Conservation (phyloP, 2,888 invertebrate genomes). For the Esperia sulphurella region DNA sequence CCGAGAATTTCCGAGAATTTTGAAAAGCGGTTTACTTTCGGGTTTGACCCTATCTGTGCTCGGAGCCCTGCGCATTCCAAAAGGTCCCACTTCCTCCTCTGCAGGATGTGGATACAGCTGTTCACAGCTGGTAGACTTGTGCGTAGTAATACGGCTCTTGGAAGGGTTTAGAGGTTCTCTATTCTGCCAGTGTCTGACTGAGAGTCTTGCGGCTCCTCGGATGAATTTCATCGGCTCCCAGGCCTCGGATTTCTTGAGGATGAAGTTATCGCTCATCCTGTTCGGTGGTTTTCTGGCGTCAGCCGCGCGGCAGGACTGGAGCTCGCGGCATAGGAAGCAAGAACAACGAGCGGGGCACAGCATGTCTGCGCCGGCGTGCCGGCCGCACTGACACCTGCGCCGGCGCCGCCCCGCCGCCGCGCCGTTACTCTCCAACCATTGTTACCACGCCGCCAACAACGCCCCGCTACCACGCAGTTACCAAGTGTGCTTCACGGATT, state of each 20-base stretch:
- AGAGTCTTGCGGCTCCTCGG: constrained; percentile 70
- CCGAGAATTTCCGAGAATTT: constrained; percentile 63
- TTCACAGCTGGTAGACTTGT: constrained; percentile 73
- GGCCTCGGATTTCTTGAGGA: constrained; percentile 75
- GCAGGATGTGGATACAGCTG: constrained; percentile 64
- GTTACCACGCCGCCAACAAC: constrained; percentile 47
- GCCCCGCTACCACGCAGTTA: constrained; percentile 38
- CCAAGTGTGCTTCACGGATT: constrained; percentile 52
- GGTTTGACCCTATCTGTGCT: constrained; percentile 70
- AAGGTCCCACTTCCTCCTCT: constrained; percentile 56
- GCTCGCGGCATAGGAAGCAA: constrained; percentile 87
- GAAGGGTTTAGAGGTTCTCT: constrained; percentile 63
- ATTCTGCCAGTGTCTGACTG: constrained; percentile 76
- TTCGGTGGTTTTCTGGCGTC: constrained; percentile 64
- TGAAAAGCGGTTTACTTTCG: constrained; percentile 67
- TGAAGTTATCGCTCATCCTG: constrained; percentile 75
- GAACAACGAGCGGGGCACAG: constrained; percentile 85
- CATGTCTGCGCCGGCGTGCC: constrained; percentile 75
- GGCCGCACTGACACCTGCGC: constrained; percentile 53
- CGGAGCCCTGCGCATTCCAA: constrained; percentile 67
- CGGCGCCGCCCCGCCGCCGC: constrained; percentile 38
- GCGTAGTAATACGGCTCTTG: constrained; percentile 56
- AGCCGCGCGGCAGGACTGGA: constrained; percentile 81
- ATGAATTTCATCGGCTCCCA: constrained; percentile 73
- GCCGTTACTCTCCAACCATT: constrained; percentile 34